Percentiles rank a stretch among this genome's conserved stretches.
Conservation (phyloP, 2,113 vertebrate genomes). For the Irena cyanogastra region DNA sequence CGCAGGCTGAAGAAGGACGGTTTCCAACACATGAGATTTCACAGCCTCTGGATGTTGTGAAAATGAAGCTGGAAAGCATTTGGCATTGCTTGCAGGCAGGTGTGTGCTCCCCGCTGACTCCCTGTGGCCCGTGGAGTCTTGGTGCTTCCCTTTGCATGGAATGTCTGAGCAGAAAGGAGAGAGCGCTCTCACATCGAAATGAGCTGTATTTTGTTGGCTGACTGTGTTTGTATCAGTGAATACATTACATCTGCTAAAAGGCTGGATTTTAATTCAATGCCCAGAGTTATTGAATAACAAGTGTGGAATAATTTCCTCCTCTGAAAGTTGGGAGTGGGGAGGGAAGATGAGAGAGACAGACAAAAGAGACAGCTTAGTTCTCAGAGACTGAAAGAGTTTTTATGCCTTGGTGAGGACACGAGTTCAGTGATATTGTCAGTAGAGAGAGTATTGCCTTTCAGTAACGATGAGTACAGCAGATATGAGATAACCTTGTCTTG, state of each 20-base stretch:
- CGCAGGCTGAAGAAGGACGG: neutral
- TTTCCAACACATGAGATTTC: neutral
- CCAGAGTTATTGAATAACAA: neutral
- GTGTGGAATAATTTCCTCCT: neutral
- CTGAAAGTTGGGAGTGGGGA: neutral
- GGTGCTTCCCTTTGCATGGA: neutral
- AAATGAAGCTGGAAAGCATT: neutral
- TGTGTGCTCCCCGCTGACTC: rapidly evolving
- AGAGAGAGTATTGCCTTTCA: neutral
- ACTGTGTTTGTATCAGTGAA: neutral
- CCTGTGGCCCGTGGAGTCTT: neutral
- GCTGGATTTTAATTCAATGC: neutral
- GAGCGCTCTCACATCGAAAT: neutral
- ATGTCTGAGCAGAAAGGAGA: neutral
- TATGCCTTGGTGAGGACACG: neutral
- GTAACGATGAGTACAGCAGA: neutral
- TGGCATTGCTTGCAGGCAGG: neutral
- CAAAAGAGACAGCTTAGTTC: neutral
- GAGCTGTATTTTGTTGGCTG: neutral
- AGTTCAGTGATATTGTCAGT: neutral
- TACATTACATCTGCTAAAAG: no score
- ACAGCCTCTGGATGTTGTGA: neutral
- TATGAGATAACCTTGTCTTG: neutral
- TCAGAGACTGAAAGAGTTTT: neutral
- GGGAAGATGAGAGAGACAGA: neutral